Conservation (phyloP, 2,797 vertebrate species). For the Channallabes apus region DNA sequence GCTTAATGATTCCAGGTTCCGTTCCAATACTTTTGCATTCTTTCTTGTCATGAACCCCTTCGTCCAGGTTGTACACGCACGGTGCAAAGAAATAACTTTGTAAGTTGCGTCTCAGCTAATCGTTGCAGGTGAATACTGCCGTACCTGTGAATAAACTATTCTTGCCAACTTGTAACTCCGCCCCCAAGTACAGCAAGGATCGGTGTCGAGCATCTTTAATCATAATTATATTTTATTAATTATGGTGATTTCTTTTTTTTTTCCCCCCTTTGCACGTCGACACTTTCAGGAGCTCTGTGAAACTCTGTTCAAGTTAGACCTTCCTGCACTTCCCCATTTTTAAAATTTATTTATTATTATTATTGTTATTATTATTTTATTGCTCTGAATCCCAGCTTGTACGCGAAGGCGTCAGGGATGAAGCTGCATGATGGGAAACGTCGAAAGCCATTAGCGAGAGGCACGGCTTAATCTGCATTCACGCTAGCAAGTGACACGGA, state of each 20-base stretch:
- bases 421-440: background rate
- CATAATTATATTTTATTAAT: too few species aligned
- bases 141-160: too few species aligned
- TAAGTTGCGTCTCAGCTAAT: too few species aligned
- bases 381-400: background rate
- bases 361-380: background rate
- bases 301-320: too few species aligned
- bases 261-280: background rate
- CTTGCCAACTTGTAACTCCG: background rate
- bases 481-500: background rate
- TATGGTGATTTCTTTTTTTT: background rate
- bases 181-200: background rate
- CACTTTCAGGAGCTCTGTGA: too few species aligned
- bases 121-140: too few species aligned
- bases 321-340: background rate
- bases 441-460: slow-evolving; percentile 20
- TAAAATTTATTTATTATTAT: background rate
- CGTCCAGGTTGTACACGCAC: too few species aligned
- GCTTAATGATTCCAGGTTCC: too few species aligned
- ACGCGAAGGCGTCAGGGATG: background rate
- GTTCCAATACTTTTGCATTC: too few species aligned
- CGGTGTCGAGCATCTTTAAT: background rate
- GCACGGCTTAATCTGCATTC: slow-evolving; percentile 3
- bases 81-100: too few species aligned
- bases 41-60: too few species aligned